A percentile compares a stretch with the other conserved stretches of the same genome.
phyloP scores from a whole-genome alignment of 2,797 vertebrate species.

The Distichodus sexfasciatus region DNA sequence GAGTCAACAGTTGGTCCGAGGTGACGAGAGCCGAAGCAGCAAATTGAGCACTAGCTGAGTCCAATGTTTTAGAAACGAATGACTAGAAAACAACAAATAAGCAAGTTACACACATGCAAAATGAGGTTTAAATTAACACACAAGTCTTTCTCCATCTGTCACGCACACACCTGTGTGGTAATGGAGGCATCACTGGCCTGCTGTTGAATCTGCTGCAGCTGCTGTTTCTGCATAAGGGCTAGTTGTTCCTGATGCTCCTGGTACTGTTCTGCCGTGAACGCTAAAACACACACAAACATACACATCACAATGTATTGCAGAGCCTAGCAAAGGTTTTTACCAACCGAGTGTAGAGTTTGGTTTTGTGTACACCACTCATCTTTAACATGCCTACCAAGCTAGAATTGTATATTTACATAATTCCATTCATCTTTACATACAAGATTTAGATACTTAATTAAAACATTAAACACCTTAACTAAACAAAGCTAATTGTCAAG shows the following conservation, averaged over 20 bases:
- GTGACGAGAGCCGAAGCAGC: slow-evolving; percentile 96
- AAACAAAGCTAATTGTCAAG: too few relatives aligned
- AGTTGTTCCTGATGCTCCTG: slow-evolving; percentile 99
- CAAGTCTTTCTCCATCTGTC: too few relatives aligned
- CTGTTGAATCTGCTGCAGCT: slow-evolving; percentile 94
- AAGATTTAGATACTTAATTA: too few relatives aligned
- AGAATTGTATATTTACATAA: too few relatives aligned
- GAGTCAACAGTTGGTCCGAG: slow-evolving; percentile 91
- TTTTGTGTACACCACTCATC: too few relatives aligned
- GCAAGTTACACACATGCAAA: background rate
- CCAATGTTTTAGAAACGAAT: slow-evolving; percentile 90
- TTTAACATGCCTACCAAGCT: too few relatives aligned
- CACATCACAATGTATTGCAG: background rate
- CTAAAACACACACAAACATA: slow-evolving; percentile 62
- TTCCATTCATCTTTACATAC: too few relatives aligned
- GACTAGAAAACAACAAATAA: slow-evolving; percentile 65
- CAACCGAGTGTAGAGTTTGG: too few relatives aligned
- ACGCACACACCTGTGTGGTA: slow-evolving; percentile 77
- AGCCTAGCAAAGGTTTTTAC: background rate
- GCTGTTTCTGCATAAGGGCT: slow-evolving; percentile 97
- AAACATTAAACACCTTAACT: too few relatives aligned
- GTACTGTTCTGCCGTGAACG: slow-evolving; percentile 98
- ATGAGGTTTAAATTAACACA: background rate
- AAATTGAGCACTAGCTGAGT: slow-evolving; percentile 96
- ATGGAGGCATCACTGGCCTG: slow-evolving; percentile 79